phyloP scores from a whole-genome alignment of 2,113 vertebrate genomes.

The Dolichallabes microphthalmus region DNA sequence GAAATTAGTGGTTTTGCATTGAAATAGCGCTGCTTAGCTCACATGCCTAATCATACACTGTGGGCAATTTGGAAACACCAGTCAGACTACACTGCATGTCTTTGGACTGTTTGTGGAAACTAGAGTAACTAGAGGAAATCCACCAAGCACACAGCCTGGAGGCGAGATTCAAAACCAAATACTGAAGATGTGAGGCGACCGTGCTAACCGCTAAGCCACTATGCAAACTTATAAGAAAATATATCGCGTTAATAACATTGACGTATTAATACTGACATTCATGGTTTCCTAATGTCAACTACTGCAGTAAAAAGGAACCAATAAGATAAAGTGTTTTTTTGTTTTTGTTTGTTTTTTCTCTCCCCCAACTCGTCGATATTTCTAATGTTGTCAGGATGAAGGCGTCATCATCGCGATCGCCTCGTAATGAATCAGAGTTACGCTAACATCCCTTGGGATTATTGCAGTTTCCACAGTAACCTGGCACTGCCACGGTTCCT shows the following conservation, averaged over 20 bases:
- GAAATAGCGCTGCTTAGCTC: no score
- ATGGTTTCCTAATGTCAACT: background rate
- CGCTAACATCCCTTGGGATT: slow-evolving; percentile 10
- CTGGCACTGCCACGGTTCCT: slow-evolving; percentile 21
- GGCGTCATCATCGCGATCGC: background rate
- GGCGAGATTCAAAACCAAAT: no score
- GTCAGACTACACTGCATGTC: no score
- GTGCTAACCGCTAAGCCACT: no score
- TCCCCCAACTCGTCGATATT: background rate
- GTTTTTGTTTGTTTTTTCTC: background rate
- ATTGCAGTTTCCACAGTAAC: slow-evolving; percentile 33
- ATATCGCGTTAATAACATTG: background rate
- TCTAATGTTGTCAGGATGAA: background rate
- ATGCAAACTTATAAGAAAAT: no score
- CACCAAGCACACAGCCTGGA: no score
- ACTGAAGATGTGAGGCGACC: no score
- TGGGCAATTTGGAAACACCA: no score
- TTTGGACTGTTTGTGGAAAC: no score
- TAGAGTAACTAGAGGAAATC: no score
- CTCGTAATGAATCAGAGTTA: slow-evolving; percentile 11
- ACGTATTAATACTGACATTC: background rate
- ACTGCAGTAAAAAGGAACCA: background rate
- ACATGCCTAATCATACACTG: no score
- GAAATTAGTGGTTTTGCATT: no score
- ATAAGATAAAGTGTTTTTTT: background rate